Conservation (phyloP, 2,797 vertebrate genomes). For the Sebastes minor region DNA sequence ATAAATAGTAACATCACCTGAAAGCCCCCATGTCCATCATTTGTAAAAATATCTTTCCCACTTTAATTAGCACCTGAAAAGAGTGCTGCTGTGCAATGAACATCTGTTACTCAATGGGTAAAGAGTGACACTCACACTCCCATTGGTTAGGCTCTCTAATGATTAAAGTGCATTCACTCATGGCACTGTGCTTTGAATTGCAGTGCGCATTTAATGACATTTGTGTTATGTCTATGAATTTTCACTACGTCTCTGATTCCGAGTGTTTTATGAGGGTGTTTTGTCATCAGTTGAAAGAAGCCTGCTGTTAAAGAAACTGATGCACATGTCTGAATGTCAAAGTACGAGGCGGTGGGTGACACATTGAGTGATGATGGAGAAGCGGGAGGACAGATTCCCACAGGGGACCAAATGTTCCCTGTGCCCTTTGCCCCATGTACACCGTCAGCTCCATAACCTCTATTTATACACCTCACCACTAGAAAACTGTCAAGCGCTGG, state of each 20-base stretch:
- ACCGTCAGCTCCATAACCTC: conserved; percentile 46
- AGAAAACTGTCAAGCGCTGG: conserved; percentile 38
- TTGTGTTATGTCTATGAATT: background rate
- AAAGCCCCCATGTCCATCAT: conserved; percentile 1
- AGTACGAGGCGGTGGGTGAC: conserved; percentile 36
- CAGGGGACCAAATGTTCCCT: conserved; percentile 50
- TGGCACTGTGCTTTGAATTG: background rate
- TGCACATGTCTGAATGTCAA: conserved; percentile 22
- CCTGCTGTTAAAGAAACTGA: conserved; percentile 7
- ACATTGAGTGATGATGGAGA: conserved; percentile 65
- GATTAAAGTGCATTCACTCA: background rate
- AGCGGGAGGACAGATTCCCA: conserved; percentile 39
- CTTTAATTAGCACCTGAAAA: conserved; percentile 57
- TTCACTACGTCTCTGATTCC: background rate
- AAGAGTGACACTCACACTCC: conserved; percentile 9
- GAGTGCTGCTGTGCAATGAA: conserved; percentile 19
- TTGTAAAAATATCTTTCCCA: conserved; percentile 13
- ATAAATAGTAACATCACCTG: conserved; percentile 3
- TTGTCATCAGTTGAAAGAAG: conserved; percentile 1
- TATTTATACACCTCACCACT: conserved; percentile 58
- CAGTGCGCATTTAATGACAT: background rate
- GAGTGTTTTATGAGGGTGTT: background rate
- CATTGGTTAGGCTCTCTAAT: background rate
- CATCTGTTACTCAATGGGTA: conserved; percentile 36
- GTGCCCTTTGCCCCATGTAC: conserved; percentile 47